These are phyloP conservation scores for Drosophila nigritarsus DNA, from an alignment of 2,888 invertebrate species.

Conservation along the genomic window DNA sequence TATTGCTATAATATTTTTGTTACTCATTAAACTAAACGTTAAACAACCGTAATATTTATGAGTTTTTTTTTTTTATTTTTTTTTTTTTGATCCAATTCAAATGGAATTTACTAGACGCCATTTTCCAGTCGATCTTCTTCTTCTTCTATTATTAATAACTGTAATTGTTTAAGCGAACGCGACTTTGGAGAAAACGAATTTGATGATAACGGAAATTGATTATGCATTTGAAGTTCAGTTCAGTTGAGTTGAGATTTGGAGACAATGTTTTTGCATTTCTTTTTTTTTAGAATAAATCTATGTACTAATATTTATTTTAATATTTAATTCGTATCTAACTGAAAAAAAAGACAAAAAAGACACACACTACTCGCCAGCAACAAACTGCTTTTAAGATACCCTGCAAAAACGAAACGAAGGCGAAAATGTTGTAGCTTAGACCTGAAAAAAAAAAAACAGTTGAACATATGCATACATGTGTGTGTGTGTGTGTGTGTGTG, in stretches of 20 bases:
- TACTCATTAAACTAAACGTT: constrained; percentile 30
- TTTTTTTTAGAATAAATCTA: constrained; percentile 56
- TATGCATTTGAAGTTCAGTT: constrained; percentile 42
- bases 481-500: constrained; percentile 6
- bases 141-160: constrained; percentile 13
- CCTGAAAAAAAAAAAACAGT: constrained; percentile 11
- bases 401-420: constrained; percentile 7
- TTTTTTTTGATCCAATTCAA: neutral
- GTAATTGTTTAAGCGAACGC: constrained; percentile 15
- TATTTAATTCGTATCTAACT: constrained; percentile 63
- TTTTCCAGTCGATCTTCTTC: constrained; percentile 28
- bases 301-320: constrained; percentile 73
- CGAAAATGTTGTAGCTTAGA: constrained; percentile 51
- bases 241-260: constrained; percentile 52
- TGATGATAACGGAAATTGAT: constrained; percentile 13
- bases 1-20: constrained; percentile 55
- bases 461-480: too few species aligned
- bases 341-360: constrained; percentile 44
- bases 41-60: constrained; percentile 20
- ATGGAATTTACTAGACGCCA: constrained; percentile 25
- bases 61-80: neutral
- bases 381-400: constrained; percentile 38
- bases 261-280: constrained; percentile 65
- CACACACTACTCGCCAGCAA: constrained; percentile 23
- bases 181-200: constrained; percentile 20